phyloP scores from a whole-genome alignment of 2,888 invertebrate genomes.

The Hermodice carunculata region DNA sequence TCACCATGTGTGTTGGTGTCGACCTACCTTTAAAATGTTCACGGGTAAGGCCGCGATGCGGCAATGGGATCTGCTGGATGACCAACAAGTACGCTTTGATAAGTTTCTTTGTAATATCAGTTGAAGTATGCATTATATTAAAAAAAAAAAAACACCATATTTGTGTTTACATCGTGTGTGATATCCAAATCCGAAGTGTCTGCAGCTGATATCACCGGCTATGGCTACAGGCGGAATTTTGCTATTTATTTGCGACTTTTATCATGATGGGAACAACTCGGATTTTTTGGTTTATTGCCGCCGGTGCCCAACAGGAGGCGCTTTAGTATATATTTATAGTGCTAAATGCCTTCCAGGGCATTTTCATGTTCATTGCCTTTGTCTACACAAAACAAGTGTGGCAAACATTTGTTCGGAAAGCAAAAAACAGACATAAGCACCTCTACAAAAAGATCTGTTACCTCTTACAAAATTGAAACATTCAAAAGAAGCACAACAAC shows the following conservation, averaged over 20 bases:
- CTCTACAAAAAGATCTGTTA: no score
- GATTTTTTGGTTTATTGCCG: slow-evolving; percentile 9
- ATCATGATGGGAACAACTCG: background rate
- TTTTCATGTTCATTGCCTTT: slow-evolving; percentile 6
- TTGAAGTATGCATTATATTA: background rate
- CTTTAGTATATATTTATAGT: slow-evolving; percentile 6
- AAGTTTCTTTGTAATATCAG: background rate
- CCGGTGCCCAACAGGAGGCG: slow-evolving; percentile 4
- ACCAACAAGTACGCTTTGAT: slow-evolving; percentile 2
- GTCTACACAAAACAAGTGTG: background rate
- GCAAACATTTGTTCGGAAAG: no score
- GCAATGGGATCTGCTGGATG: slow-evolving; percentile 1
- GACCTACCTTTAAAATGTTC: background rate
- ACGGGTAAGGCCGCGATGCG: background rate
- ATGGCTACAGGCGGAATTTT: background rate
- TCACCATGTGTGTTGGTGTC: background rate
- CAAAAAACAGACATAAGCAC: no score
- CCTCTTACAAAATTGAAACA: no score
- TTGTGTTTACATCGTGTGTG: background rate
- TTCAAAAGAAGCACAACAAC: no score
- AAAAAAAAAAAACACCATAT: background rate
- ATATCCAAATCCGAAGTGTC: background rate
- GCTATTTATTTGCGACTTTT: slow-evolving; percentile 6
- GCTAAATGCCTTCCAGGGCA: slow-evolving; percentile 10
- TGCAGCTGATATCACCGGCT: background rate